Percentiles rank a stretch among this genome's conserved stretches.
Conservation (phyloP, 1,140 invertebrate species). For the Macrobrachium nipponense region DNA sequence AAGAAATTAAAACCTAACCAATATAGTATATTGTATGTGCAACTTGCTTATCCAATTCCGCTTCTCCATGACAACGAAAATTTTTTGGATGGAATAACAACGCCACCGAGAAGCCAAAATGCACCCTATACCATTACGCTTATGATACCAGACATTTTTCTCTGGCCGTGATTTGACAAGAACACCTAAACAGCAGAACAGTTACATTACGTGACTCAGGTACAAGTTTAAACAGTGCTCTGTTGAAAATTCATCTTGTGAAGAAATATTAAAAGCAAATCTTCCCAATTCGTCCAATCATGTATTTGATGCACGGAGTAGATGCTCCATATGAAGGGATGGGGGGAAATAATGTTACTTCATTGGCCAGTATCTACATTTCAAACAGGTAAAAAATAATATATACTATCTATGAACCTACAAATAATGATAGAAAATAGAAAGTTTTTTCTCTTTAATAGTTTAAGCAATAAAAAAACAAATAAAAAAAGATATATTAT, state of each 20-base stretch:
- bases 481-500: conserved; percentile 42
- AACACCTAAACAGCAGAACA: conserved; percentile 47
- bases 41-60: too few species aligned
- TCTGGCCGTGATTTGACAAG: conserved; percentile 36
- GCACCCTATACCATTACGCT: too few species aligned
- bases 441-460: conserved; percentile 44
- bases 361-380: conserved; percentile 54
- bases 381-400: conserved; percentile 62
- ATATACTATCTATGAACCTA: conserved; percentile 60
- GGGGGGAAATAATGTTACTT: conserved; percentile 51
- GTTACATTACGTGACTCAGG: conserved; percentile 50
- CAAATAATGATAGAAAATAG: conserved; percentile 62
- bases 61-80: too few species aligned
- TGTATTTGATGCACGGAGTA: conserved; percentile 57
- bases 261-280: conserved; percentile 29
- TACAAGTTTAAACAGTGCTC: conserved; percentile 51
- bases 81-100: too few species aligned
- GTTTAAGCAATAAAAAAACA: conserved; percentile 49
- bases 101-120: too few species aligned
- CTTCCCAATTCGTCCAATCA: conserved; percentile 30
- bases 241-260: conserved; percentile 7
- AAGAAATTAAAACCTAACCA: too few species aligned
- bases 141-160: neutral
- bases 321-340: conserved; percentile 51
- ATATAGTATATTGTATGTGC: too few species aligned